phyloP scores from a whole-genome alignment of 30 jellyfish, hydroid and myxozoan genomes.

The Aurelia sp. region DNA sequence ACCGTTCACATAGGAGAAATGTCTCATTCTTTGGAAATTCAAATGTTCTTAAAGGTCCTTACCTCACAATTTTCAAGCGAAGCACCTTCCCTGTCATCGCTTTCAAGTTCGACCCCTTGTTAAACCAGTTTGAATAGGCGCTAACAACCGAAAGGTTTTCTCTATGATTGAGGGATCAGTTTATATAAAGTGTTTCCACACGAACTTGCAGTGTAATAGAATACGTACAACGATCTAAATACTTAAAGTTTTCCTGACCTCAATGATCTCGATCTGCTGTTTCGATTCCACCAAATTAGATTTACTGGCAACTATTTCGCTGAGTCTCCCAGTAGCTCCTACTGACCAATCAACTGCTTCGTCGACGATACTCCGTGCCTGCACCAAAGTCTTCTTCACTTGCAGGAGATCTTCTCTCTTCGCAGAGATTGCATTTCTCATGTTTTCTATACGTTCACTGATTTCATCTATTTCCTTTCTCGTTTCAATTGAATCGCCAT shows the following conservation, averaged over 20 bases:
- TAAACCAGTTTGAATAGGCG: too few species aligned
- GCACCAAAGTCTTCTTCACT: constrained; percentile 64
- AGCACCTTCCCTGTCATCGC: too few species aligned
- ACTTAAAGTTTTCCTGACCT: constrained; percentile 41
- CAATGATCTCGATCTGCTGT: constrained; percentile 71
- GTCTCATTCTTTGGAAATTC: too few species aligned
- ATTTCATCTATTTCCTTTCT: constrained; percentile 23
- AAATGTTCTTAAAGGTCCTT: too few species aligned
- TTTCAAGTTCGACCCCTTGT: too few species aligned
- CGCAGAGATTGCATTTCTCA: constrained; percentile 23
- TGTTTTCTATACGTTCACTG: constrained; percentile 30
- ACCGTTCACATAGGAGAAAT: too few species aligned
- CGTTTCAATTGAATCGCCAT: constrained; percentile 64
- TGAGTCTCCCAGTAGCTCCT: constrained; percentile 61
- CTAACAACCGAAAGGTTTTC: too few species aligned
- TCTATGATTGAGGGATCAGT: too few species aligned
- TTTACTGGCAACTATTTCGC: constrained; percentile 60
- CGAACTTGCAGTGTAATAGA: too few species aligned
- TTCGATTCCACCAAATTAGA: constrained; percentile 80
- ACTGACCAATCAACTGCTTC: constrained; percentile 70
- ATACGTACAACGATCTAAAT: too few species aligned
- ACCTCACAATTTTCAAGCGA: too few species aligned
- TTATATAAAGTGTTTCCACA: too few species aligned
- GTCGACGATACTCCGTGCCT: constrained; percentile 34
- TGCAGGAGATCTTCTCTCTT: constrained; percentile 47